A percentile compares a stretch with the other conserved stretches of the same genome.
Evolutionary conservation across 2,888 invertebrate species (phyloP).

Genomic region (Cheilosia scutellata): DNA sequence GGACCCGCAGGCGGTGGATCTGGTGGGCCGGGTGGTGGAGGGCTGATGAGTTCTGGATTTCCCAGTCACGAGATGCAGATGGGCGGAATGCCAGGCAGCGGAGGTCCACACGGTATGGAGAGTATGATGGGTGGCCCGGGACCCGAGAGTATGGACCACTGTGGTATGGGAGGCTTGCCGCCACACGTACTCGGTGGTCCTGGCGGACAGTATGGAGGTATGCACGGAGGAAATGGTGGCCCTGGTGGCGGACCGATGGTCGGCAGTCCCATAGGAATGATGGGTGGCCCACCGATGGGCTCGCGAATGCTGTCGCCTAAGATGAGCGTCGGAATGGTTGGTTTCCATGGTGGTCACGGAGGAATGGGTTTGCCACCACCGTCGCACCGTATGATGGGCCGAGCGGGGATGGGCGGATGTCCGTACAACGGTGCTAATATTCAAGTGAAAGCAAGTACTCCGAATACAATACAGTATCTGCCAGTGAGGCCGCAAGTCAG

Average conservation of each 20-base stretch:
- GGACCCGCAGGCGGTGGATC: slow-evolving; percentile 80
- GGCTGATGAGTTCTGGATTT: slow-evolving; percentile 72
- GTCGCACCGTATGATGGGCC: slow-evolving; percentile 87
- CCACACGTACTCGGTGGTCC: slow-evolving; percentile 71
- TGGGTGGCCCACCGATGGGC: slow-evolving; percentile 83
- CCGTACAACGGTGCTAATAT: slow-evolving; percentile 89
- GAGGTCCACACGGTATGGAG: slow-evolving; percentile 77
- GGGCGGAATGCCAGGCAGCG: slow-evolving; percentile 58
- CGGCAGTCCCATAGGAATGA: slow-evolving; percentile 84
- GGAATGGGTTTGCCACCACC: slow-evolving; percentile 78
- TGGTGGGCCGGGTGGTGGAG: slow-evolving; percentile 77
- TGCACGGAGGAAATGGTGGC: slow-evolving; percentile 78
- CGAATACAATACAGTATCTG: slow-evolving; percentile 99
- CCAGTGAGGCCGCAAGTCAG: slow-evolving; percentile 96
- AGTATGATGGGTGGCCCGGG: slow-evolving; percentile 79
- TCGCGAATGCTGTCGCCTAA: slow-evolving; percentile 88
- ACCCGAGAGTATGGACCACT: slow-evolving; percentile 81
- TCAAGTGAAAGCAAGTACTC: slow-evolving; percentile 97
- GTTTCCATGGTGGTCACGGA: slow-evolving; percentile 80
- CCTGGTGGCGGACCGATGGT: slow-evolving; percentile 78
- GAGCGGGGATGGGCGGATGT: slow-evolving; percentile 86
- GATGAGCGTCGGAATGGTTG: slow-evolving; percentile 86
- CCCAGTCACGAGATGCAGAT: slow-evolving; percentile 79
- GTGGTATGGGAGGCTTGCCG: slow-evolving; percentile 77
- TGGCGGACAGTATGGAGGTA: slow-evolving; percentile 76